These are phyloP conservation scores for Gymnopithys bicolor DNA, from an alignment of 2,797 vertebrate species.

Conservation along the genomic window DNA sequence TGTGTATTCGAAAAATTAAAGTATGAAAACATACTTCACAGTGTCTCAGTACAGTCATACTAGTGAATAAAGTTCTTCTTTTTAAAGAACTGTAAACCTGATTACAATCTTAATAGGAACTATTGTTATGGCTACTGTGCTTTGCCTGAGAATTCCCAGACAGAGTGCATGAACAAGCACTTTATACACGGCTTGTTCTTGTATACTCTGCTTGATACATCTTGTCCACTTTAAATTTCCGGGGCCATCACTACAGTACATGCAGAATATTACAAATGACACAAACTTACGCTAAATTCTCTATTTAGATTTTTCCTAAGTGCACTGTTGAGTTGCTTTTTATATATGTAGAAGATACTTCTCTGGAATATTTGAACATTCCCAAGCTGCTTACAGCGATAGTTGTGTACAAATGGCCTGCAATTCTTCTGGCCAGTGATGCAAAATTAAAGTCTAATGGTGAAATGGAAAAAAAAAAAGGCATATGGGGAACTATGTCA, in stretches of 20 bases:
- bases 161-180: not conserved
- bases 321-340: not conserved
- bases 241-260: not conserved
- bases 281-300: not conserved
- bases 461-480: not conserved
- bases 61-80: not conserved
- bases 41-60: not conserved
- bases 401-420: not conserved
- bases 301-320: not conserved
- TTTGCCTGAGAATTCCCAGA: not conserved
- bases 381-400: not conserved
- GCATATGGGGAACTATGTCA: not conserved
- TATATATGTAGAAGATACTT: not conserved
- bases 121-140: accelerated
- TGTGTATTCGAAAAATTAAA: not conserved
- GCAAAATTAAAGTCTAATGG: not conserved
- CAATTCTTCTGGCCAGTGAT: not conserved
- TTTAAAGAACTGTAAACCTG: not conserved
- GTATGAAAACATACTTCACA: not conserved
- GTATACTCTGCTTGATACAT: not conserved
- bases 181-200: not conserved
- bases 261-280: not conserved
- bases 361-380: not conserved
- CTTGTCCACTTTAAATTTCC: not conserved
- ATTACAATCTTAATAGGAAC: not conserved